phyloP scores from a whole-genome alignment of 53 echinoderm and acorn worm species.

The Antedon mediterranea region DNA sequence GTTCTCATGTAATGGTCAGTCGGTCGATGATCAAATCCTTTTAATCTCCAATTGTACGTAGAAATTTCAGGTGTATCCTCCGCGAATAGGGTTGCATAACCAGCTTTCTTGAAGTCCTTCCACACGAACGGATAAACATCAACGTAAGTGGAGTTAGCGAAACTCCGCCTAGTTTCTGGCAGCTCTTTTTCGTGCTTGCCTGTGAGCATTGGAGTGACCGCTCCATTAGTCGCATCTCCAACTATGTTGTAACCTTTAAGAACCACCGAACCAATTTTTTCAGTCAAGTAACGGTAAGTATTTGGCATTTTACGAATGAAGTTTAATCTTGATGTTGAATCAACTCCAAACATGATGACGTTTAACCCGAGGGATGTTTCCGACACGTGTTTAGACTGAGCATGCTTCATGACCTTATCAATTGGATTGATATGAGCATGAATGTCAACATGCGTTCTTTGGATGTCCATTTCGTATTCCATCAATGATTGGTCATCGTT shows the following conservation, averaged over 20 bases:
- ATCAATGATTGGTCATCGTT: neutral
- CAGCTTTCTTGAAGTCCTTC: conserved; percentile 19
- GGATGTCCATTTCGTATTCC: neutral
- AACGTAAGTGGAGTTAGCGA: conserved; percentile 2
- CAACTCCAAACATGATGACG: conserved; percentile 33
- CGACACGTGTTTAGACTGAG: neutral
- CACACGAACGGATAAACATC: conserved; percentile 32
- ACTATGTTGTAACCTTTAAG: conserved; percentile 38
- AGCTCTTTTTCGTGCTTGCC: conserved; percentile 26
- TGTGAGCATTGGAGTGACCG: conserved; percentile 30
- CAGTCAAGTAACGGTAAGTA: conserved; percentile 10
- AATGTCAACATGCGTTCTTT: conserved; percentile 8
- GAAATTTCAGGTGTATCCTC: conserved; percentile 21
- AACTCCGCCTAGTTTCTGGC: conserved; percentile 20
- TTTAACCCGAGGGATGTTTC: conserved; percentile 23
- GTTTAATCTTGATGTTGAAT: conserved; percentile 32
- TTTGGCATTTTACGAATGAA: conserved; percentile 32
- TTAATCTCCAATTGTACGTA: conserved; percentile 28
- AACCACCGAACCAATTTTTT: conserved; percentile 3
- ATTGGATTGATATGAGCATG: conserved; percentile 28
- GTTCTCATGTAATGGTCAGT: conserved; percentile 45
- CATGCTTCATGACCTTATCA: conserved; percentile 6
- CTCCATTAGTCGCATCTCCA: conserved; percentile 35
- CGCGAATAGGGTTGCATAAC: conserved; percentile 43
- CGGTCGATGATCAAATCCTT: conserved; percentile 32